A percentile compares a stretch with the other conserved stretches of the same genome.
Evolutionary conservation across 1,140 invertebrate genomes (phyloP).

Genomic region (Brachionus plicatilis): DNA sequence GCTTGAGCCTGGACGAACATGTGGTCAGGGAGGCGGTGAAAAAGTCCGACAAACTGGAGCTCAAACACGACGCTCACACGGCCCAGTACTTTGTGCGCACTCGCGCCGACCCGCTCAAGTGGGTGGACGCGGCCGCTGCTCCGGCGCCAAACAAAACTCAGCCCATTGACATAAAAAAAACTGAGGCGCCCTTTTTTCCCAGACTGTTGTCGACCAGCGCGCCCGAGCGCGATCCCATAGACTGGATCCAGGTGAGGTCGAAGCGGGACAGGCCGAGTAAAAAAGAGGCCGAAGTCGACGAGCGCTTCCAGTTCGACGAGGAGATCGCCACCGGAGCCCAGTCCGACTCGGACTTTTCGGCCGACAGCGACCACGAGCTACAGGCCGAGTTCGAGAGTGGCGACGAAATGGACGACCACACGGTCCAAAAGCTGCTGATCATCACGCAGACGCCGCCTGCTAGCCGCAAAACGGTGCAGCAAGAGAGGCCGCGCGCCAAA

Average conservation of each 20-base stretch:
- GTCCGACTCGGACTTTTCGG: neutral
- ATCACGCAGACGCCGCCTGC: constrained; percentile 71
- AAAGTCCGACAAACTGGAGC: constrained; percentile 47
- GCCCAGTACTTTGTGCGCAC: constrained; percentile 71
- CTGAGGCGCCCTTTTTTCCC: neutral
- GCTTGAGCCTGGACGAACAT: constrained; percentile 74
- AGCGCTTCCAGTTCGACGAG: constrained; percentile 90
- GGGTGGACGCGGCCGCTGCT: constrained; percentile 65
- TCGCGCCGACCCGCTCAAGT: constrained; percentile 70
- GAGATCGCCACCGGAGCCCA: constrained; percentile 68
- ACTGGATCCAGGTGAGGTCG: neutral
- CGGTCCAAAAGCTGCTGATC: constrained; percentile 89
- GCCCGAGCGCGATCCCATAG: neutral
- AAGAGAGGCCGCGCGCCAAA: constrained; percentile 50
- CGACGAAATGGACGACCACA: constrained; percentile 75
- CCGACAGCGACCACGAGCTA: neutral
- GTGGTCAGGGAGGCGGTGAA: constrained; percentile 61
- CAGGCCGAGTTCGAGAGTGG: constrained; percentile 26
- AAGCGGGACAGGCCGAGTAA: neutral
- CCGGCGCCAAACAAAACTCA: constrained; percentile 46
- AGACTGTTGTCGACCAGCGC: neutral
- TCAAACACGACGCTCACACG: constrained; percentile 70
- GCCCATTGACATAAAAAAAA: neutral
- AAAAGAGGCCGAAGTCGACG: constrained; percentile 47
- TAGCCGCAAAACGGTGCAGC: neutral